These are phyloP conservation scores for Fulica atra DNA, from an alignment of 2,113 vertebrate species.

Conservation along the genomic window DNA sequence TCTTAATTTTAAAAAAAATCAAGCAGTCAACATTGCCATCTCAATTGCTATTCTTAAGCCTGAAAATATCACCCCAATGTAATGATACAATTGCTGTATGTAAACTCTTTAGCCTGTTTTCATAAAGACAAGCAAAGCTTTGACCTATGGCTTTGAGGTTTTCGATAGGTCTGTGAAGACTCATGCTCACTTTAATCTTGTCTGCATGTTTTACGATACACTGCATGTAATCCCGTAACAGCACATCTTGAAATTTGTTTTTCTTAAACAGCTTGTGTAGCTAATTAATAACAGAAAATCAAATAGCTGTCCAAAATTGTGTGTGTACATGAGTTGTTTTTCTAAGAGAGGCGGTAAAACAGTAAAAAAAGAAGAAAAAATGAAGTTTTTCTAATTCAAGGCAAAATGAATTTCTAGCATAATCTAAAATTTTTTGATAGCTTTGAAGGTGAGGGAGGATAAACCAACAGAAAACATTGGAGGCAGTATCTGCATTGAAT, in stretches of 20 bases:
- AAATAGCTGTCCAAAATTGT: neutral
- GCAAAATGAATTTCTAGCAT: neutral
- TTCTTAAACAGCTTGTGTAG: neutral
- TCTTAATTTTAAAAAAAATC: neutral
- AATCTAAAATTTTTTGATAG: neutral
- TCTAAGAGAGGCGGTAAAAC: neutral
- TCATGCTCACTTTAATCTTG: neutral
- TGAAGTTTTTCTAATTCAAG: neutral
- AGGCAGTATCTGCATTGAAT: neutral
- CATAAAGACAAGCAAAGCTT: neutral
- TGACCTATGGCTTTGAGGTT: neutral
- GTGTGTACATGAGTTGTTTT: neutral
- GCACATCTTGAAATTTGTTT: neutral
- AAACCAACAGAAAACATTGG: neutral
- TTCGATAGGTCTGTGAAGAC: neutral
- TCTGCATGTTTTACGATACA: fast-evolving
- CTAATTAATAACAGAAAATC: neutral
- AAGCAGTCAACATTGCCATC: neutral
- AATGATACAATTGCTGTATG: neutral
- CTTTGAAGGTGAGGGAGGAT: neutral
- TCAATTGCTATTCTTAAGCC: neutral
- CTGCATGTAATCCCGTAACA: neutral
- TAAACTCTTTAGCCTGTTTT: neutral
- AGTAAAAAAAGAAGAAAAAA: neutral
- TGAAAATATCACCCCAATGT: neutral